phyloP scores from a whole-genome alignment of 2,113 vertebrate species.

The Orycteropus afer region DNA sequence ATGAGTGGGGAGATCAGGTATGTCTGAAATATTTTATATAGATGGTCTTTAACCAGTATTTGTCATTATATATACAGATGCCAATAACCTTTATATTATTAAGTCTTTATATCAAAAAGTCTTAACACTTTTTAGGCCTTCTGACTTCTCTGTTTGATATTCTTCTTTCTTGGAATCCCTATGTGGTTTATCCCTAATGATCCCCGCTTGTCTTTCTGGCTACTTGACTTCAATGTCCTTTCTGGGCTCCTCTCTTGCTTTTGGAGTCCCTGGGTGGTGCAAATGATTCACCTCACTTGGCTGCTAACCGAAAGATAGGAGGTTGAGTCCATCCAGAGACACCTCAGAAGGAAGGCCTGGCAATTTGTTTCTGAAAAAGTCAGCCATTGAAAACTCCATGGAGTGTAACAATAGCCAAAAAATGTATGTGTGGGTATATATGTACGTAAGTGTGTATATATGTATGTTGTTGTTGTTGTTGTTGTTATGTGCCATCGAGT shows the following conservation, averaged over 20 bases:
- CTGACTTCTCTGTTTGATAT: neutral
- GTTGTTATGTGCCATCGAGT: too few relatives aligned
- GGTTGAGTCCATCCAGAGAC: neutral
- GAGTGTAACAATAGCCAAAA: neutral
- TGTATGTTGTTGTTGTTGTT: neutral
- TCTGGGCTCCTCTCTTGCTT: neutral
- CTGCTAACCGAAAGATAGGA: neutral
- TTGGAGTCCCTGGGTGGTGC: neutral
- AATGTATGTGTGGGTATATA: neutral
- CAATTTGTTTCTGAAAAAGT: neutral
- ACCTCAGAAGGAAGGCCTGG: neutral
- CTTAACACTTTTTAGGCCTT: neutral
- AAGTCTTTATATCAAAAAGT: too few relatives aligned
- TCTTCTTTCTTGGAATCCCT: neutral
- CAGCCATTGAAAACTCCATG: neutral
- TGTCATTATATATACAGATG: neutral
- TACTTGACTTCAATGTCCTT: neutral
- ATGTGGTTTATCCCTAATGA: neutral
- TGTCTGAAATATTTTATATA: neutral
- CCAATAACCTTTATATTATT: neutral
- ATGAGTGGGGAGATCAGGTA: slow-evolving; percentile 92
- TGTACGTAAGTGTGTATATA: neutral
- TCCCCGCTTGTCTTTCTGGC: neutral
- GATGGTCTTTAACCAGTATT: neutral
- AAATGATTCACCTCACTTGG: neutral